phyloP scores from a whole-genome alignment of 2,113 vertebrate species.

The Erythrocebus patas region DNA sequence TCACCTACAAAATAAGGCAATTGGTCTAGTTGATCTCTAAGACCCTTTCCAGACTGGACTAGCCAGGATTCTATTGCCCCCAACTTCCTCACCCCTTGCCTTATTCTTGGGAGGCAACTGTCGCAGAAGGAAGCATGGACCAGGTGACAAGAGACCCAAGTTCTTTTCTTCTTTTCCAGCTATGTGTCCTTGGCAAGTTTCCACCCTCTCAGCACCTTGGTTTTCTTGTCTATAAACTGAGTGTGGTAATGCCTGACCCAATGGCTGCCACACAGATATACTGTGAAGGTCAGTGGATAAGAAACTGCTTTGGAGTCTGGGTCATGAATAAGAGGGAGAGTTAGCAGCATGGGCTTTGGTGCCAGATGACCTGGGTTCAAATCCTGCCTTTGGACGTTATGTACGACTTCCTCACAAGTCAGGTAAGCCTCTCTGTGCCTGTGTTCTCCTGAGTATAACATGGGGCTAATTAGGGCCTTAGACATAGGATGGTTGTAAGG shows the following conservation, averaged over 20 bases:
- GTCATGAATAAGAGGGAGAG: neutral
- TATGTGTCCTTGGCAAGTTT: neutral
- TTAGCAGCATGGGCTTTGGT: neutral
- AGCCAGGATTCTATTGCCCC: neutral
- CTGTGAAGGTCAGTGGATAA: neutral
- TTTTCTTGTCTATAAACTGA: neutral
- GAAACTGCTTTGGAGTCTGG: neutral
- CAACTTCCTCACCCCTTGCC: neutral
- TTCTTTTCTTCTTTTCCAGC: neutral
- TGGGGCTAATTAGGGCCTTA: neutral
- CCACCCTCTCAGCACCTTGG: neutral
- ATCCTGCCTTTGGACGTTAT: neutral
- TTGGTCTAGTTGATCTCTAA: neutral
- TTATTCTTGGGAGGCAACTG: neutral
- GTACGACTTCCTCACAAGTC: neutral
- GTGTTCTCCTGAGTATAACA: neutral
- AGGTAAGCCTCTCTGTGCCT: neutral
- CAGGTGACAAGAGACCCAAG: neutral
- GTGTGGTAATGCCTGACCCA: no score
- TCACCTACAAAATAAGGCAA: neutral
- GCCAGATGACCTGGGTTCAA: neutral
- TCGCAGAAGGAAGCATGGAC: neutral
- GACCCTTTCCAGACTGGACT: neutral
- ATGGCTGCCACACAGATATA: neutral
- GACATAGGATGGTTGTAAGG: neutral